phyloP scores from a whole-genome alignment of 1,140 invertebrate genomes.

The Lordiphosa collinella region DNA sequence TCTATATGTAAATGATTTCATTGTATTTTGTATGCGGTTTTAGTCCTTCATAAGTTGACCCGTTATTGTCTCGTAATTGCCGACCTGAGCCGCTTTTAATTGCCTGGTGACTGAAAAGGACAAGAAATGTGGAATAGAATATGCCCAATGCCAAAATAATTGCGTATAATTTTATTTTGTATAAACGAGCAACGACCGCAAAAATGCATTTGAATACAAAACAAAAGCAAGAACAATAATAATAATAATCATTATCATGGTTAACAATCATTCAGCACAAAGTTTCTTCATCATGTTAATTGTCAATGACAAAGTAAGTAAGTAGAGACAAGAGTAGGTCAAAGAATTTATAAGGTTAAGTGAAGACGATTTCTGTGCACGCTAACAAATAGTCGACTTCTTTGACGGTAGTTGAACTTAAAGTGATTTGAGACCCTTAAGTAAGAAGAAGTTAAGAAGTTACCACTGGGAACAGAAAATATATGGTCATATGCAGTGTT shows the following conservation, averaged over 20 bases:
- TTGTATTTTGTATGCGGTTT: conserved; percentile 14
- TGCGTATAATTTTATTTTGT: conserved; percentile 42
- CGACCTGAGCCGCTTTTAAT: conserved; percentile 32
- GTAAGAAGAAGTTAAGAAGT: too few species aligned
- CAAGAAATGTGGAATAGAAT: conserved; percentile 9
- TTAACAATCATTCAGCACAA: conserved; percentile 3
- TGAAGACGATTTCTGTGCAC: neutral
- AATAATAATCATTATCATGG: conserved; percentile 22
- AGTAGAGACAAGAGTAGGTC: too few species aligned
- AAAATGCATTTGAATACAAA: neutral
- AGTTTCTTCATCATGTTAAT: neutral
- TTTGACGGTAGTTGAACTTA: too few species aligned
- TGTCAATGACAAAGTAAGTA: too few species aligned
- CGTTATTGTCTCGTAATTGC: conserved; percentile 21
- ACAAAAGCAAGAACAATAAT: too few species aligned
- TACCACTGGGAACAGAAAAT: too few species aligned
- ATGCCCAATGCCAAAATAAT: conserved; percentile 55
- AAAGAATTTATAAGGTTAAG: too few species aligned
- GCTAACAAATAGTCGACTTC: too few species aligned
- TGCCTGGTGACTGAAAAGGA: conserved; percentile 15
- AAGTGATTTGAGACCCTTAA: too few species aligned
- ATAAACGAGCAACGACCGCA: neutral
- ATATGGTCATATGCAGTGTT: too few species aligned
- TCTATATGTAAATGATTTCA: too few species aligned
- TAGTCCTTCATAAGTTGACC: conserved; percentile 27